phyloP scores from a whole-genome alignment of 2,888 invertebrate species.

The Ypsolopha sequella region DNA sequence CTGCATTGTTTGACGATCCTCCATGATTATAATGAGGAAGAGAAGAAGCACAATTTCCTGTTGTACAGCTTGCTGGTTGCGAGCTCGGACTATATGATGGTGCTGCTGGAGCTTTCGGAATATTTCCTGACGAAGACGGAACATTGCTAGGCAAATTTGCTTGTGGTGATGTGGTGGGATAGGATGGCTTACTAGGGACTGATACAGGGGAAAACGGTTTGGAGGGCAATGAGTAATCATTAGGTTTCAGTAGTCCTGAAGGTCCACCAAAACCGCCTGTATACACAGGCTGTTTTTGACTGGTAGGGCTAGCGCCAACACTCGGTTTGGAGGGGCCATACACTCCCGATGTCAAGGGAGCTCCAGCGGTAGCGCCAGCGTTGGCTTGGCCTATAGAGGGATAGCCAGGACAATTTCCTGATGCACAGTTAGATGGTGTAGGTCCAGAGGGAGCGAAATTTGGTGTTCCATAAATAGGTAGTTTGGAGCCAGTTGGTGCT shows the following conservation, averaged over 20 bases:
- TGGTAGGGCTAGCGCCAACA: slow-evolving; percentile 7
- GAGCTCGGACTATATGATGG: background rate
- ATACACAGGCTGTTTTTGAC: slow-evolving; percentile 22
- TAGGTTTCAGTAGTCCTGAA: slow-evolving; percentile 11
- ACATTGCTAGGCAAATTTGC: background rate
- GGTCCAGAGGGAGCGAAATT: background rate
- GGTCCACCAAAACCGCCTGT: slow-evolving; percentile 32
- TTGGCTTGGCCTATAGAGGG: background rate
- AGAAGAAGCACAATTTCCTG: background rate
- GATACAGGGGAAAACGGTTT: background rate
- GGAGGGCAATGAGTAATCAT: slow-evolving; percentile 9
- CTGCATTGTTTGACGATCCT: slow-evolving; percentile 9
- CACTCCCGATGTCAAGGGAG: background rate
- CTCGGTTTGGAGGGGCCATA: background rate
- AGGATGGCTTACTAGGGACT: background rate
- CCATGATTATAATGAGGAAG: background rate
- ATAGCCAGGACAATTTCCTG: slow-evolving; percentile 6
- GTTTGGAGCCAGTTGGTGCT: background rate
- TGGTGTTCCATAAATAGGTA: background rate
- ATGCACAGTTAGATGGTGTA: slow-evolving; percentile 1
- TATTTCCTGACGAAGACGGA: background rate
- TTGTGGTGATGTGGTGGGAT: background rate
- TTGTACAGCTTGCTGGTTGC: background rate
- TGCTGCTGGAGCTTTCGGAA: background rate
- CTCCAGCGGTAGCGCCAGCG: background rate